Conservation (phyloP, 2,113 vertebrate genomes). For the Hoplias malabaricus region DNA sequence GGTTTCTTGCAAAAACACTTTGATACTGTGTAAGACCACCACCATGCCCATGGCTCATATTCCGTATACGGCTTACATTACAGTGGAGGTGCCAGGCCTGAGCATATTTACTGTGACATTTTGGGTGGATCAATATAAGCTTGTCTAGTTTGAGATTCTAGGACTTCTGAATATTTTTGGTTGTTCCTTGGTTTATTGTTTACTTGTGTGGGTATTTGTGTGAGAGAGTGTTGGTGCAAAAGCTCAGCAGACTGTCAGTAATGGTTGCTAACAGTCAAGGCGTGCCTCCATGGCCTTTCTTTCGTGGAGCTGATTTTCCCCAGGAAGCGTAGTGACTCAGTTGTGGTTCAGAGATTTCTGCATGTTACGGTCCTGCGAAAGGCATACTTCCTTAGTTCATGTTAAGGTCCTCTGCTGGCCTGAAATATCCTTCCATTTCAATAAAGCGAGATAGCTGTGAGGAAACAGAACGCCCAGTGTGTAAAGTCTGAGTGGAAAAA, state of each 20-base stretch:
- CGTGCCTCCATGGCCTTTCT: conserved; percentile 58
- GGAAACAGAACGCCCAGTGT: conserved; percentile 46
- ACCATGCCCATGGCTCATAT: neutral
- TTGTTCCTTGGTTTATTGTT: conserved; percentile 30
- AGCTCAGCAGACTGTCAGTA: conserved; percentile 59
- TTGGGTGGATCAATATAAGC: neutral
- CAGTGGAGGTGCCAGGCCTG: neutral
- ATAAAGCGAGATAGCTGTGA: conserved; percentile 45
- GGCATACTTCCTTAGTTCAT: conserved; percentile 61
- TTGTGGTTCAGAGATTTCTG: conserved; percentile 66
- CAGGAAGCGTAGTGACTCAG: conserved; percentile 72
- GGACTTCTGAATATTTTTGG: neutral
- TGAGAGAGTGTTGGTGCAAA: conserved; percentile 49
- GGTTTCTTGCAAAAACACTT: neutral
- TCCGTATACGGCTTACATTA: neutral
- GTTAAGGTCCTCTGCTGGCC: conserved; percentile 56
- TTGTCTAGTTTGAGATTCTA: neutral
- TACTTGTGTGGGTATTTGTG: conserved; percentile 27
- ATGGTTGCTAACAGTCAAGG: conserved; percentile 55
- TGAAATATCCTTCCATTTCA: conserved; percentile 54
- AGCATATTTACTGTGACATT: neutral
- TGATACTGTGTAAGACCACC: neutral
- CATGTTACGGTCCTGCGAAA: conserved; percentile 49
- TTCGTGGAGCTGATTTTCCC: conserved; percentile 65
- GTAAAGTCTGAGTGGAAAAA: conserved; percentile 53